Conservation (phyloP, 2,888 invertebrate species). For the Hanleya hanleyi region DNA sequence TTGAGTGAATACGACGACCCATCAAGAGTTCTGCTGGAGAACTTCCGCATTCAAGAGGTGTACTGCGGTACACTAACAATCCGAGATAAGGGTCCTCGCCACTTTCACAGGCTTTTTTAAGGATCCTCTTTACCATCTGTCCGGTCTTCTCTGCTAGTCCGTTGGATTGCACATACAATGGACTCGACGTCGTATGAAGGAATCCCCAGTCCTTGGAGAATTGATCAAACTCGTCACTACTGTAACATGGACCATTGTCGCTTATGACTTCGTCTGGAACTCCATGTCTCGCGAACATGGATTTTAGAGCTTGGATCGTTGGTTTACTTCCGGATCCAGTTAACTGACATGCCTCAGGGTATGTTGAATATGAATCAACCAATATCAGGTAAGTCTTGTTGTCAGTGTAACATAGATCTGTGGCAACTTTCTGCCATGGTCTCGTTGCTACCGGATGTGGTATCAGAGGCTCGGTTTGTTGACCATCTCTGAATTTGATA, state of each 20-base stretch:
- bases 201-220: background rate
- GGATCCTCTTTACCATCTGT: conserved; percentile 25
- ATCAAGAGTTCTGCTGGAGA: background rate
- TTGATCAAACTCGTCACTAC: background rate
- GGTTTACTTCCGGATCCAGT: background rate
- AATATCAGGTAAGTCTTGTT: no score
- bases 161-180: background rate
- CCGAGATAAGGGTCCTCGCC: background rate
- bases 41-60: background rate
- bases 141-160: conserved; percentile 24
- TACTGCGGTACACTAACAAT: background rate
- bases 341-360: no score
- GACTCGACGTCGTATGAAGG: background rate
- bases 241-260: background rate
- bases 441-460: background rate
- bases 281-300: background rate
- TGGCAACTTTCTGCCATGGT: background rate
- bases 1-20: no score
- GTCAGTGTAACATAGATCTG: background rate
- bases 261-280: background rate
- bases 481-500: background rate
- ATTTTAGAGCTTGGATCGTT: background rate
- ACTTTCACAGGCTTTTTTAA: conserved; percentile 22
- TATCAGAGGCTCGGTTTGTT: background rate
- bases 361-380: background rate